A percentile compares a stretch with the other conserved stretches of the same genome.
Conservation (phyloP, 1,140 invertebrate genomes). For the Cotesia glomerata region DNA sequence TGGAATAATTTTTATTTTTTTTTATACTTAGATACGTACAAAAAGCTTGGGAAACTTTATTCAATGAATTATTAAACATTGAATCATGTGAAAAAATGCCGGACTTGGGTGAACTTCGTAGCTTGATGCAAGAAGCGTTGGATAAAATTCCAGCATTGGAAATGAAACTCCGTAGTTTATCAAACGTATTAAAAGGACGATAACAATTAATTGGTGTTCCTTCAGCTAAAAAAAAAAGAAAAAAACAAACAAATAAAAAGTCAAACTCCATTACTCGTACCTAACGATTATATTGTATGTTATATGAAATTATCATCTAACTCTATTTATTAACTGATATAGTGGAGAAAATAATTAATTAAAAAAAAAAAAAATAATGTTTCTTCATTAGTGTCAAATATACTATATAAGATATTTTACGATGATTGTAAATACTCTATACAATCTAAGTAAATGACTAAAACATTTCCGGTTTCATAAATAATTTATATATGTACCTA, state of each 20-base stretch:
- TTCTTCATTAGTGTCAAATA: not conserved
- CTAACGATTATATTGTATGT: constrained; percentile 33
- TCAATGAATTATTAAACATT: constrained; percentile 72
- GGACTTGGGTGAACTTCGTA: constrained; percentile 69
- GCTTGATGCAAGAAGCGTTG: constrained; percentile 68
- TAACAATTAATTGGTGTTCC: constrained; percentile 52
- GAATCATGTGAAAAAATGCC: constrained; percentile 72
- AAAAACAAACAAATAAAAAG: not conserved
- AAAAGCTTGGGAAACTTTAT: constrained; percentile 71
- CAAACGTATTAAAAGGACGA: constrained; percentile 61
- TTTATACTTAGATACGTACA: constrained; percentile 67
- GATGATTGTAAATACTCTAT: constrained; percentile 16
- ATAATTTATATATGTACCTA: not conserved
- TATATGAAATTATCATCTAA: constrained; percentile 46
- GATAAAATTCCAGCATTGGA: constrained; percentile 47
- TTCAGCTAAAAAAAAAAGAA: constrained; percentile 37
- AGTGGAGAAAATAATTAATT: too few relatives aligned
- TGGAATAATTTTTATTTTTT: constrained; percentile 9
- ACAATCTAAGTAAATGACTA: constrained; percentile 18
- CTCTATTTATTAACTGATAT: constrained; percentile 54
- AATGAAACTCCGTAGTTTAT: constrained; percentile 51
- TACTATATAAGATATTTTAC: constrained; percentile 2
- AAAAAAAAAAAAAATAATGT: not conserved
- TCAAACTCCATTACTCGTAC: constrained; percentile 16
- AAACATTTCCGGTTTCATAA: not conserved